Evolutionary conservation across 2,113 vertebrate genomes (phyloP), one percentile per base, ranked within the genome.

Genomic region (Thomomys bottae): DNA sequence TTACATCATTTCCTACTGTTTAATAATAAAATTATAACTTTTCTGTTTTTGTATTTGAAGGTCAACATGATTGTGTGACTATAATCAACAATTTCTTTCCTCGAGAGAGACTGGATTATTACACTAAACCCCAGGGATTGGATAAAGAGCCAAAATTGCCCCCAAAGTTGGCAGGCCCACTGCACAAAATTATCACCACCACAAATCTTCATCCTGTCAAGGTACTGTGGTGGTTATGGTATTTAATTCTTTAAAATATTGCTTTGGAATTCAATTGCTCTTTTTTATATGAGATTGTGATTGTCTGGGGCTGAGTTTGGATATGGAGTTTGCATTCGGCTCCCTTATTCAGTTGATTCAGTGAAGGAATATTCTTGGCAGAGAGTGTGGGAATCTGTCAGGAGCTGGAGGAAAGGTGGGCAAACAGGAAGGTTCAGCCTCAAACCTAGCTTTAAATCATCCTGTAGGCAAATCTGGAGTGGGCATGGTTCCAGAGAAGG

Each of bases 51-150:
- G n/a, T 88, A 2, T 96, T 95, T 21, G 95, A 95, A 99, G 99
- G 99, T 67, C 99, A 99, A 84, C 99, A 99, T 92, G 99, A 99
- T 93, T 99, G 99, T 71, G 99, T 99, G 93, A 99, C 99, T 0
- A 98, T 99, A 87, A 99, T 99, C 97, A 99, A 99, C 97, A 99
- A 99, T 96, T 99, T 99, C 98, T 99, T 99, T 95, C 98, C 99
- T 5, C 98, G 99, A 24, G 98, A 99, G 93, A 98, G 98, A 70
- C 96, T 99, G 95, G 99, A 99, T 92, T 99, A 99, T 96, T 99
- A 99, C 93, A 99, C 99, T 70, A 99, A 98, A 93, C 95, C 98
- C 10, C 99, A 99, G 97, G 99, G 99, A 71, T 94, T 99, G 92
- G 99, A 99, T 97, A 99, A 99, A 96, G 99, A 99, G 85, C 98